phyloP scores from a whole-genome alignment of 2,797 vertebrate species.

The Pipistrellus pipistrellus region DNA sequence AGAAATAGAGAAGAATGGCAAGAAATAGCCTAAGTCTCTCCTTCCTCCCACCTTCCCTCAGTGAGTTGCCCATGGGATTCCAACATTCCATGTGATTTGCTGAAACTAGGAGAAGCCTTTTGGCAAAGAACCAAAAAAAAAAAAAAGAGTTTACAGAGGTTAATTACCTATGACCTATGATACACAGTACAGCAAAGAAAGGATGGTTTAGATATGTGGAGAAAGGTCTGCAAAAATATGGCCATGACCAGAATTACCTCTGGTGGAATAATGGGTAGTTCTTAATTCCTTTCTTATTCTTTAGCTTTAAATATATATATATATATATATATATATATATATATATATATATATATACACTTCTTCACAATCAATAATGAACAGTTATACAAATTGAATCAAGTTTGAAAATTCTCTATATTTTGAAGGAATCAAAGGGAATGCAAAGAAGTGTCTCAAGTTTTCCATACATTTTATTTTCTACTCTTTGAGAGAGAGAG shows the following conservation, averaged over 20 bases:
- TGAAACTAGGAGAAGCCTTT: background rate
- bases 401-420: background rate
- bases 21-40: background rate
- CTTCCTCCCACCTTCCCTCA: background rate
- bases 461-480: conserved; percentile 45
- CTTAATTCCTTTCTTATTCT: background rate
- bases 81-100: too few relatives aligned
- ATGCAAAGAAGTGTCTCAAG: background rate
- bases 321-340: too few relatives aligned
- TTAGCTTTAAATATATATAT: too few relatives aligned
- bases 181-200: background rate
- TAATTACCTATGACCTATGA: background rate
- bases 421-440: conserved; percentile 15
- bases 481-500: background rate
- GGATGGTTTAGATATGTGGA: background rate
- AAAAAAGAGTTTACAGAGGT: background rate
- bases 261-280: background rate
- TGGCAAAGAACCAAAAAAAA: background rate
- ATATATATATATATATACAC: too few relatives aligned
- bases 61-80: too few relatives aligned
- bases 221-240: background rate
- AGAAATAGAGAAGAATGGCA: background rate
- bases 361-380: conserved; percentile 15
- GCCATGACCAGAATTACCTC: too few relatives aligned
- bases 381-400: background rate